Conservation (phyloP, 2,113 vertebrate species). For the Dermatemys mawii region DNA sequence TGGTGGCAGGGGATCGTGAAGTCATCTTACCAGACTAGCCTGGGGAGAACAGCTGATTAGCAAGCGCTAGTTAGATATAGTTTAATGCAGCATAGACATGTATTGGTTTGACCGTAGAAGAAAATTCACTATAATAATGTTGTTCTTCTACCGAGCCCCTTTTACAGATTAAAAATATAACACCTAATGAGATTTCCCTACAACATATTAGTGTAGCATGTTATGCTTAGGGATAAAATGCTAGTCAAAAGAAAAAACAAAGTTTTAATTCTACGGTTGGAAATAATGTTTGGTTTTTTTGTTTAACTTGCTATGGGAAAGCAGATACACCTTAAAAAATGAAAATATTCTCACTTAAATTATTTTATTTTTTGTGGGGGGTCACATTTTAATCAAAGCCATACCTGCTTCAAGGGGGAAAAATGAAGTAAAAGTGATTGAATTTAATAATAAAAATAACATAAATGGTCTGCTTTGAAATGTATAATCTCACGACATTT, state of each 20-base stretch:
- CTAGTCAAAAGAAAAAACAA: slow-evolving; percentile 70
- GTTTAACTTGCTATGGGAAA: slow-evolving; percentile 54
- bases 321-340: slow-evolving; percentile 64
- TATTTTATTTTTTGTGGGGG: slow-evolving; percentile 72
- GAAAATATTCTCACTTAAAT: slow-evolving; percentile 42
- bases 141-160: neutral
- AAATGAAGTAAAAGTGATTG: slow-evolving; percentile 73
- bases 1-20: fast-evolving
- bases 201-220: neutral
- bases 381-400: slow-evolving; percentile 80
- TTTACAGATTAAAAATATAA: slow-evolving; percentile 35
- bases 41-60: neutral
- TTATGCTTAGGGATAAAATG: slow-evolving; percentile 66
- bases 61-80: fast-evolving
- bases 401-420: slow-evolving; percentile 73
- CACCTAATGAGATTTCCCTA: slow-evolving; percentile 61
- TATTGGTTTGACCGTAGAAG: neutral
- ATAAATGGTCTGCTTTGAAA: slow-evolving; percentile 77
- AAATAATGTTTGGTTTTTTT: neutral
- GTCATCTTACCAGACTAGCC: fast-evolving
- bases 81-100: fast-evolving
- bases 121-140: neutral
- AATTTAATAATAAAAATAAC: slow-evolving; percentile 79
- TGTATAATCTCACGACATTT: slow-evolving; percentile 77
- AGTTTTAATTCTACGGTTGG: slow-evolving; percentile 61